Percentiles rank a stretch among this genome's conserved stretches.
Conservation (phyloP, 2,888 invertebrate genomes). For the Ganaspis brasiliensis region DNA sequence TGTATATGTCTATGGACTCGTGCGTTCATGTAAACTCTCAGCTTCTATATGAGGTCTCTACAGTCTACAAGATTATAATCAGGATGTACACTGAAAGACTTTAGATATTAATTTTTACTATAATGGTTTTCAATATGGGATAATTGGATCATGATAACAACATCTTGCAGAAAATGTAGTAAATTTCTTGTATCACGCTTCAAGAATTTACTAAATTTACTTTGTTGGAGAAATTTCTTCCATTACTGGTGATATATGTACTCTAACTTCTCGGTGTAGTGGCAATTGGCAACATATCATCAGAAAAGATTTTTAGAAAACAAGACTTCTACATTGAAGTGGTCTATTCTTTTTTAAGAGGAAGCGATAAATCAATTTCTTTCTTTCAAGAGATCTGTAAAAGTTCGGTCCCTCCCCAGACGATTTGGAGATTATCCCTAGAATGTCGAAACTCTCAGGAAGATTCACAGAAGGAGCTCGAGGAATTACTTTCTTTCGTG, state of each 20-base stretch:
- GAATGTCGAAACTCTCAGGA: conserved; percentile 25
- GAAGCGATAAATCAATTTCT: conserved; percentile 48
- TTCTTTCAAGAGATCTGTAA: conserved; percentile 29
- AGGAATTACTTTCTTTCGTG: conserved; percentile 50
- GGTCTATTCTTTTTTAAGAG: not conserved
- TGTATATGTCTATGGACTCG: conserved; percentile 26
- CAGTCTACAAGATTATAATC: too few relatives aligned
- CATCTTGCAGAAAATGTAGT: too few relatives aligned
- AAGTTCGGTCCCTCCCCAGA: conserved; percentile 23
- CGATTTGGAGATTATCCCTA: conserved; percentile 43
- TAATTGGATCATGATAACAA: too few relatives aligned
- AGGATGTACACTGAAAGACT: too few relatives aligned
- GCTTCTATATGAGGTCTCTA: conserved; percentile 42
- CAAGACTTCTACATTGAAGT: conserved; percentile 2
- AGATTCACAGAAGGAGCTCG: conserved; percentile 26
- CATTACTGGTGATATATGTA: not conserved
- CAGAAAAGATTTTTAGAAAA: conserved; percentile 3
- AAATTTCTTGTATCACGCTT: too few relatives aligned
- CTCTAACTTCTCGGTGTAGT: not conserved
- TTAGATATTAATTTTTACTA: too few relatives aligned
- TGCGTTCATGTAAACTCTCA: conserved; percentile 40
- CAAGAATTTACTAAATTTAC: too few relatives aligned
- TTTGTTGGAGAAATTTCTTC: not conserved
- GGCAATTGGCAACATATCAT: not conserved
- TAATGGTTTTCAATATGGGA: too few relatives aligned